phyloP scores from a whole-genome alignment of 1,140 invertebrate species.

The Hermetia illucens region DNA sequence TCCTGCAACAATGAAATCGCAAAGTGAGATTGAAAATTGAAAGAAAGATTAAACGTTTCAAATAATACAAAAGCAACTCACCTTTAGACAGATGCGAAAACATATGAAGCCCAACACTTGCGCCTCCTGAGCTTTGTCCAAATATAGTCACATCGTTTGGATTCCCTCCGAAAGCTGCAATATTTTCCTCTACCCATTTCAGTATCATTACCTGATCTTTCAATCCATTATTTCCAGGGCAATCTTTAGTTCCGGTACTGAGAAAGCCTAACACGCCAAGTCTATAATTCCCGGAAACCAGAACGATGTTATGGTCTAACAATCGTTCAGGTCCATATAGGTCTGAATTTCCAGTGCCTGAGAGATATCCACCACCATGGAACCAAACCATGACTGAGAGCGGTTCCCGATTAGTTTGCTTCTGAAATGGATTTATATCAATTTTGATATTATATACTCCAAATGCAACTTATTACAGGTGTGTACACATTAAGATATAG shows the following conservation, averaged over 20 bases:
- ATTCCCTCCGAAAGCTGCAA: conserved; percentile 46
- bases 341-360: conserved; percentile 43
- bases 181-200: conserved; percentile 55
- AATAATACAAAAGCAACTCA: background rate
- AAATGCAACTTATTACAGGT: conserved; percentile 45
- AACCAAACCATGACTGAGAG: conserved; percentile 62
- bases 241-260: conserved; percentile 39
- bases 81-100: conserved; percentile 49
- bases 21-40: no score
- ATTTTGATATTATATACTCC: no score
- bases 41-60: background rate
- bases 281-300: conserved; percentile 69
- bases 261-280: conserved; percentile 52
- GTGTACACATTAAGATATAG: conserved; percentile 76
- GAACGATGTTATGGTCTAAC: conserved; percentile 55
- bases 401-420: conserved; percentile 10
- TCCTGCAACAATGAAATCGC: conserved; percentile 36
- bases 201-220: conserved; percentile 53
- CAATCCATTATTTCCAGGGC: conserved; percentile 51
- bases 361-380: conserved; percentile 60
- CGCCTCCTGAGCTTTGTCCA: conserved; percentile 57
- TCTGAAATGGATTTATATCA: no score
- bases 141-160: conserved; percentile 47
- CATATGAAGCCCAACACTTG: conserved; percentile 51
- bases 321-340: conserved; percentile 60